A percentile compares a stretch with the other conserved stretches of the same genome.
Evolutionary conservation across 2,113 vertebrate genomes (phyloP).

Genomic region (Catagonus wagneri): DNA sequence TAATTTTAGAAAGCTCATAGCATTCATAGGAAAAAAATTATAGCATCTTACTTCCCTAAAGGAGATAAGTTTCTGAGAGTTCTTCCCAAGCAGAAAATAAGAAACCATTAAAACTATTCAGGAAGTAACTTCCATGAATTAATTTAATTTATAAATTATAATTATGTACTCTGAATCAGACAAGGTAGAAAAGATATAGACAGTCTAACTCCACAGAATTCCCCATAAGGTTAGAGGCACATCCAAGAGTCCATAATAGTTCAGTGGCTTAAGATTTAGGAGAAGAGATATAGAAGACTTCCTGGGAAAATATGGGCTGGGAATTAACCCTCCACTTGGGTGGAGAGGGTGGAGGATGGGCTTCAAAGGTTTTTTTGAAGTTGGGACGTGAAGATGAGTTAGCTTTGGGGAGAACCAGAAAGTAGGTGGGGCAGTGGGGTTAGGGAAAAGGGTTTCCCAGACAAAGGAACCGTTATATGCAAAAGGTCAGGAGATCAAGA

Average conservation of each 20-base stretch:
- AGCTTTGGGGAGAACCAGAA: not conserved
- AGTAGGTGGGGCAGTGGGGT: not conserved
- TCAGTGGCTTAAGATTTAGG: not conserved
- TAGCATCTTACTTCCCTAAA: not conserved
- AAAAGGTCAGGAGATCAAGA: slow-evolving; percentile 15
- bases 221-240: not conserved
- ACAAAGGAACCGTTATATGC: not conserved
- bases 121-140: not conserved
- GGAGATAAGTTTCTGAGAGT: slow-evolving; percentile 14
- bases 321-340: not conserved
- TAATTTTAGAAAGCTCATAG: slow-evolving; percentile 57
- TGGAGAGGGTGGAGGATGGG: not conserved
- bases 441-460: not conserved
- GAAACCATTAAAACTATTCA: not conserved
- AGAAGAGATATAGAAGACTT: not conserved
- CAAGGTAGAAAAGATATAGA: not conserved
- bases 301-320: not conserved
- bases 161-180: not conserved
- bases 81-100: not conserved
- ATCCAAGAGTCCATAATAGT: not conserved
- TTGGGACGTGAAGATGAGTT: not conserved
- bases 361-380: slow-evolving; percentile 1
- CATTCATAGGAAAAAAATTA: not conserved
- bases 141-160: not conserved
- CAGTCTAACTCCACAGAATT: not conserved